phyloP scores from a whole-genome alignment of 2,888 invertebrate species.

The Chamaedrilus cognettii region DNA sequence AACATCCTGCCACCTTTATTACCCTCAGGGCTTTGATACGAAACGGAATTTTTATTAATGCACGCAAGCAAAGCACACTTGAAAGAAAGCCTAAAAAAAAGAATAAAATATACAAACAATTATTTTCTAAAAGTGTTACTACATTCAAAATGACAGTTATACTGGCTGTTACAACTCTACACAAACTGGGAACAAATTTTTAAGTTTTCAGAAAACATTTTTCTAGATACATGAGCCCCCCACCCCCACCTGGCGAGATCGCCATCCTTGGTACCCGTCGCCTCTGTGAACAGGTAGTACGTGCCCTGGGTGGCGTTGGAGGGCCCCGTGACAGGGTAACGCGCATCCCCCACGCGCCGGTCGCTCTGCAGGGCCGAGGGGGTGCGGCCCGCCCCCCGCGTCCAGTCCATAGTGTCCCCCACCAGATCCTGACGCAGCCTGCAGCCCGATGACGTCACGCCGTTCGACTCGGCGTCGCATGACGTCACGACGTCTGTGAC shows the following conservation, averaged over 20 bases:
- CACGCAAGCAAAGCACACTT: too few species aligned
- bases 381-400: constrained; percentile 3
- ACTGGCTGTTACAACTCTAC: too few species aligned
- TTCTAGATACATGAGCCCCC: too few species aligned
- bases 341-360: constrained; percentile 10
- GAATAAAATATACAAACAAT: too few species aligned
- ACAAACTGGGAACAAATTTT: too few species aligned
- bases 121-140: too few species aligned
- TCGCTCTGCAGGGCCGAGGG: constrained; percentile 10
- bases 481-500: neutral
- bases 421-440: constrained; percentile 44
- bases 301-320: constrained; percentile 27
- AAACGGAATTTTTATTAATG: too few species aligned
- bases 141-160: too few species aligned
- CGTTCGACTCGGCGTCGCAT: constrained; percentile 8
- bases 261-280: constrained; percentile 60
- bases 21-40: too few species aligned
- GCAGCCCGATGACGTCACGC: neutral
- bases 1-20: too few species aligned
- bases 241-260: constrained; percentile 31
- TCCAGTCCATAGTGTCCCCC: constrained; percentile 41
- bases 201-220: too few species aligned
- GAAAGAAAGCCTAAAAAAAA: too few species aligned
- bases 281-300: constrained; percentile 53
- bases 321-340: constrained; percentile 35